phyloP scores from a whole-genome alignment of 2,888 invertebrate species.

The Cordilura impudica region DNA sequence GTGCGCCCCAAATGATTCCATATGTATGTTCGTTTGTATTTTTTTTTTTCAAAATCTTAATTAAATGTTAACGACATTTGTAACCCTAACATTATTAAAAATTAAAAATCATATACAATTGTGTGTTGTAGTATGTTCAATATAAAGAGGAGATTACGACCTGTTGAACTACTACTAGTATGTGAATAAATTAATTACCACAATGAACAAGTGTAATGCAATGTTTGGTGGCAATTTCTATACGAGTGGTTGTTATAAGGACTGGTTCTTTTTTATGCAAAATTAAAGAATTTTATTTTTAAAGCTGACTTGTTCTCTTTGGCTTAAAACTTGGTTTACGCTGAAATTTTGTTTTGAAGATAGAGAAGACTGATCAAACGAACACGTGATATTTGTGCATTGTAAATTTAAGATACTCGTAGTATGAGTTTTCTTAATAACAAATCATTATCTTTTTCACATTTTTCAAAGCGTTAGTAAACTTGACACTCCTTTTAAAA shows the following conservation, averaged over 20 bases:
- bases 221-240: too few relatives aligned
- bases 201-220: not conserved
- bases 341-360: too few relatives aligned
- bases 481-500: conserved; percentile 8
- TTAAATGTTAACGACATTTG: conserved; percentile 59
- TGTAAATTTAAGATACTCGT: too few relatives aligned
- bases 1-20: not conserved
- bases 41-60: conserved; percentile 38
- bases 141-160: conserved; percentile 26
- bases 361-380: too few relatives aligned
- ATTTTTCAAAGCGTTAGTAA: not conserved
- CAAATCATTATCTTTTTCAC: too few relatives aligned
- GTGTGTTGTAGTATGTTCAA: not conserved
- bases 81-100: conserved; percentile 48
- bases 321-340: too few relatives aligned
- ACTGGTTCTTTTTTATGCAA: too few relatives aligned
- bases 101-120: conserved; percentile 9
- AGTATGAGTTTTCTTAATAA: too few relatives aligned
- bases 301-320: too few relatives aligned
- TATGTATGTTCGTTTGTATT: conserved; percentile 9
- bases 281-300: too few relatives aligned
- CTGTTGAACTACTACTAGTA: conserved; percentile 55
- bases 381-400: too few relatives aligned
- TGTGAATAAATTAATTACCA: conserved; percentile 57
- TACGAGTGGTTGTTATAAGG: too few relatives aligned